Evolutionary conservation across 2,797 vertebrate species (phyloP), one percentile per base, ranked within the genome.

Genomic region (Malurus leucopterus): DNA sequence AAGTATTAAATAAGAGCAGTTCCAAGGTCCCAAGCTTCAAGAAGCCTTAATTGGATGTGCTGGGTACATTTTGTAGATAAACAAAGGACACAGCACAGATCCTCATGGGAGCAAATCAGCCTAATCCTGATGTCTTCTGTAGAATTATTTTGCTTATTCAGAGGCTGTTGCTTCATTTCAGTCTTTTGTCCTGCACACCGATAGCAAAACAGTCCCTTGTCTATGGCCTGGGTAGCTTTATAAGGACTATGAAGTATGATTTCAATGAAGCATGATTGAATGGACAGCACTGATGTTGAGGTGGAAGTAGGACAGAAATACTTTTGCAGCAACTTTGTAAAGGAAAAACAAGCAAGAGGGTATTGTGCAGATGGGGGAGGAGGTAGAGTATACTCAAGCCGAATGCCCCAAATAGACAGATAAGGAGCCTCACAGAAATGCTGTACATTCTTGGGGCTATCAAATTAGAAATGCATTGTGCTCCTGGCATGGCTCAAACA

Each of bases 1-100:
- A 91, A 87, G 40, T 93, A 86, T 89, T 85, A 87, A 95, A 85
- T 89, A 92, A 93, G 73, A 92, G 81, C 72, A 41, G 47, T 84
- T 93, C 43, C 81, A 82, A 88, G 69, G 75, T 83, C 58, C 70
- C 65, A 85, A 74, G 78, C 67, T 88, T 84, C 80, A 93, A 76
- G 71, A 89, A 84, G 49, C 61, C 51, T 63, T 93, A 91, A 91
- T 64, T 92, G 50, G 69, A 78, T 92, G 57, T 76, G 67, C 85
- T 84, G 83, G 70, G n/a, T 89, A 84, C 78, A 62, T 89, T 88
- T 91, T 88, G 61, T 65, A 75, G 83, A 76, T 93, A 88, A 89
- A 93, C 34, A 92, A 73, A 81, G 73, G 67, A 89, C 67, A 46
- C 24, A 53, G 63, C 61, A 61, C 57, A 75, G n/a, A 67, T 73